Base-by-base conservation (phyloP, 2,113 vertebrate genomes). In the Callionymus lyra region DNA sequence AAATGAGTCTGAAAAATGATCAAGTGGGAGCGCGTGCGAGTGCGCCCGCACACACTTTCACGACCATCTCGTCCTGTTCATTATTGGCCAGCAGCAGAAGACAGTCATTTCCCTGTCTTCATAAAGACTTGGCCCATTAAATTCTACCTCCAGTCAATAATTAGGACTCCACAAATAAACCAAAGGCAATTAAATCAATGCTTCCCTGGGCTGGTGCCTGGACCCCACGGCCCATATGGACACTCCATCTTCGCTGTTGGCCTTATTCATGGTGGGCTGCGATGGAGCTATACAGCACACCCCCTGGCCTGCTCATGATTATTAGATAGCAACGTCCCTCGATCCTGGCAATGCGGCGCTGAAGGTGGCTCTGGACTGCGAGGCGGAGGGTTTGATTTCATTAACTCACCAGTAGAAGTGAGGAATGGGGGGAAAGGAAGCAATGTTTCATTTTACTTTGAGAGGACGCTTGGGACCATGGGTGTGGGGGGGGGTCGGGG, bases 131-230 rank as follows among this genome's bases (percentile, higher is more conserved):
- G 84, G 86, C 86, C 90, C 86, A 92, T 93, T 95, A 92, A 91
- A 80, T 93, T 88, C 91, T 91, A 90, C 90, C 93, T 97, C 91
- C 88, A 92, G 90, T 94, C 91, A 93, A 94, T 96, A 94, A 97
- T 97, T 92, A 95, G 91, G 88, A 90, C 87, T 89, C 89, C 85
- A 90, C 93, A 96, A 94, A 97, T 96, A 96, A 95, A 93, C 90
- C 86, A 83, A 80, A 87, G 80, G 91, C 93, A 95, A 95, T 97
- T 95, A 97, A 90, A 93, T 91, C 91, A 90, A 92, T 94, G 90
- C 88, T 88, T 85, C 87, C 85, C 70, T 53, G 68, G 79, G 78
- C 76, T 63, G 70, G 82, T 87, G 84, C 85, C 82, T 79, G 78
- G 80, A 87, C 87, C 89, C 87, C 80, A 73, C 85, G 87, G 90